phyloP scores from a whole-genome alignment of 2,113 vertebrate genomes.

The Clarias gariepinus region DNA sequence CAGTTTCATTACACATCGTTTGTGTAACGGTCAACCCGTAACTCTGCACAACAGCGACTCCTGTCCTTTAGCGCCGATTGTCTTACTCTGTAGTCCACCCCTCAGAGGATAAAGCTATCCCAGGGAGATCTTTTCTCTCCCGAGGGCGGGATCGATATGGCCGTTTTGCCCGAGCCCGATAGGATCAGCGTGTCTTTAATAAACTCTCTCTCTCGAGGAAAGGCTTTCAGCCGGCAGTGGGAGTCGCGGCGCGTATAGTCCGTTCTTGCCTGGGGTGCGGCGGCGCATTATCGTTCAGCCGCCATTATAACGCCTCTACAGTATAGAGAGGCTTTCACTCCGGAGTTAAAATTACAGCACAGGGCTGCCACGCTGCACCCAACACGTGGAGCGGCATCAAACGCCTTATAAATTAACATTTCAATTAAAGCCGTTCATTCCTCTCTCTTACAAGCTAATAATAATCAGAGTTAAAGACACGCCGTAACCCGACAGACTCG shows the following conservation, averaged over 20 bases:
- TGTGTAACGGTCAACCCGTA: too few relatives aligned
- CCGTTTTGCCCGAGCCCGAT: slow-evolving; percentile 65
- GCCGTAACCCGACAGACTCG: neutral
- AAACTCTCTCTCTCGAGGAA: slow-evolving; percentile 66
- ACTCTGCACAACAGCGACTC: neutral
- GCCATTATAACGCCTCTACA: slow-evolving; percentile 12
- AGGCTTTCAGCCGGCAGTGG: slow-evolving; percentile 66
- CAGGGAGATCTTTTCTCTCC: slow-evolving; percentile 43
- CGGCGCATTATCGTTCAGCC: slow-evolving; percentile 29
- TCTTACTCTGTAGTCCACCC: neutral
- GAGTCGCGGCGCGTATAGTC: slow-evolving; percentile 51
- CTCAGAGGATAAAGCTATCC: neutral
- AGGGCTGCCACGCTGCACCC: neutral
- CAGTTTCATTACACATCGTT: too few relatives aligned
- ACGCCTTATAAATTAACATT: neutral
- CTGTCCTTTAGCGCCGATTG: neutral
- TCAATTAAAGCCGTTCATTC: neutral
- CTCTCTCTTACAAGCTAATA: neutral
- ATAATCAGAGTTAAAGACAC: neutral
- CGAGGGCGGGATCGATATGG: slow-evolving; percentile 69
- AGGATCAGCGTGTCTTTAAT: slow-evolving; percentile 71
- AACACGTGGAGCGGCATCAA: neutral
- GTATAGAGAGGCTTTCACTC: slow-evolving; percentile 12
- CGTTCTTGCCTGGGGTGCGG: slow-evolving; percentile 45
- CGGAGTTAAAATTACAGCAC: slow-evolving; percentile 15